Evolutionary conservation across 2,888 invertebrate genomes (phyloP).

Genomic region (Silvanus unidentatus): DNA sequence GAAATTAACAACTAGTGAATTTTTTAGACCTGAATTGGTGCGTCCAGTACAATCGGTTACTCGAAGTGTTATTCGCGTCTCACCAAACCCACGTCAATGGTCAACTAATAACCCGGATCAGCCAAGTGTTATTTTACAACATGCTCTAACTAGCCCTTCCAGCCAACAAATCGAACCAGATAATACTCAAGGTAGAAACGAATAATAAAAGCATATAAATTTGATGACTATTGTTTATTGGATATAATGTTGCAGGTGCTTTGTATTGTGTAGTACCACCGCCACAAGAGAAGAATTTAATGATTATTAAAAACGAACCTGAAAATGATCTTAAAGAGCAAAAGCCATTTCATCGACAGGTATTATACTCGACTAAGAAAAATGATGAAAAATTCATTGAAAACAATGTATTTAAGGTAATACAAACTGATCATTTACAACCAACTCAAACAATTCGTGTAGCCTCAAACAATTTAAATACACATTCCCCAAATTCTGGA

Average conservation of each 20-base stretch:
- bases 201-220: constrained; percentile 5
- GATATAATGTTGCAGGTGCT: constrained; percentile 25
- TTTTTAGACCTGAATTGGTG: constrained; percentile 62
- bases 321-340: constrained; percentile 42
- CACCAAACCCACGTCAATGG: constrained; percentile 59
- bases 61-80: constrained; percentile 79
- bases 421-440: constrained; percentile 40
- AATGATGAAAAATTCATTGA: too few species aligned
- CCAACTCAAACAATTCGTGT: constrained; percentile 33
- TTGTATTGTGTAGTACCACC: constrained; percentile 43
- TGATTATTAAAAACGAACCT: constrained; percentile 58
- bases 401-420: constrained; percentile 25
- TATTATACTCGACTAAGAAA: constrained; percentile 17
- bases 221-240: constrained; percentile 3
- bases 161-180: constrained; percentile 29
- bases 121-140: constrained; percentile 41
- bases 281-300: constrained; percentile 57
- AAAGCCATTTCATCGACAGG: constrained; percentile 37
- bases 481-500: constrained; percentile 32
- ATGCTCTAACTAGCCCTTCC: constrained; percentile 36
- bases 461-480: constrained; percentile 27
- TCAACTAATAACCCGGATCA: constrained; percentile 38
- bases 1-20: not conserved
- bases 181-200: constrained; percentile 26
- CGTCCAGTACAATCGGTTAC: constrained; percentile 56